Base-by-base conservation (phyloP, 1,140 invertebrate genomes). In the Drosophila sucinea region DNA sequence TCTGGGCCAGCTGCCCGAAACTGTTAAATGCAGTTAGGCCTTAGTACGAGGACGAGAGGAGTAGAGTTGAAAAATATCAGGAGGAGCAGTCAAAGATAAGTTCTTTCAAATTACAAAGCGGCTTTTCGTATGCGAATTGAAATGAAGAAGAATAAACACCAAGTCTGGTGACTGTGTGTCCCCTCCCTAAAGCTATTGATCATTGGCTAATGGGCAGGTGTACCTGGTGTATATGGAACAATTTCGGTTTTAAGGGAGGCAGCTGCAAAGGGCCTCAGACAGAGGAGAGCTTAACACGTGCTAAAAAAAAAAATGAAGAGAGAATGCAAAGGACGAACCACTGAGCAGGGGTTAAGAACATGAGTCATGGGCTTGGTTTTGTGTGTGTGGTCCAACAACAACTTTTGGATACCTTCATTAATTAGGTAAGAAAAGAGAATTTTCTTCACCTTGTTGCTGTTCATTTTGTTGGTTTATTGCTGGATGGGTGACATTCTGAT, bases 21-120 rank as follows among this genome's bases (percentile, higher is more conserved):
- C 75, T 66, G 71, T 86, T 81, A 76, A 82, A 70, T 86, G 82
- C 83, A 87, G 83, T 87, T 86, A 82, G 79, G 29, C 40, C 64
- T 33, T 40, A 0, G 38, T 23, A 70, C 4, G 5, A 47, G 4
- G 8, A 8, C 2, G n/a, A 4, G 40, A n/a, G 1, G n/a, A 41
- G 40, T 10, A 3, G n/a, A 41, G 40, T n/a, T n/a, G 40, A 41
- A 11, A 17, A 41, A 11, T 1, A 25, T 44, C 17, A 63, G 60
- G 29, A 68, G 66, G 40, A 67, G 71, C 38, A 55, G 55, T 54
- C 55, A 73, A 80, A 65, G 65, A 73, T 75, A 80, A 65, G 65
- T 77, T 75, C 78, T 56, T 82, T 68, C 44, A 81, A 85, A 85
- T 85, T 85, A 86, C 67, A 85, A 79, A 85, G 81, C 81, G 81